Base-by-base conservation (phyloP, 1,140 invertebrate genomes). In the Tachypleus tridentatus region DNA sequence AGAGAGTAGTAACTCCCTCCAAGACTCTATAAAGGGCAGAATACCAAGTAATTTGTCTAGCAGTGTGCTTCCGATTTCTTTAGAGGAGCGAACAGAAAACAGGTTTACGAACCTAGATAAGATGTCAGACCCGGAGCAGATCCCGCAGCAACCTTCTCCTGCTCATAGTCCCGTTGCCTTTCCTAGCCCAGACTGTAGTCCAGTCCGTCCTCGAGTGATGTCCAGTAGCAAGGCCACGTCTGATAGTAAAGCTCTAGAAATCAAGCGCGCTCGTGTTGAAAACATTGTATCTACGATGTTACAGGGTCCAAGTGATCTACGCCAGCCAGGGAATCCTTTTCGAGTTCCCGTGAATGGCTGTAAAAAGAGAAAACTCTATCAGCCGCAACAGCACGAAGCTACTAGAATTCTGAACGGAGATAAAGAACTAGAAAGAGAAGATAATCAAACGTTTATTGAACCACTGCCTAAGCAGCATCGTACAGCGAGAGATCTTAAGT, bases 321-420 rank as follows among this genome's bases (percentile, higher is more conserved):
- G 29, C 29, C 29, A 29, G 29, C 29, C 29, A 29, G 29, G 29
- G 29, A 29, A 29, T 29, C 29, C 29, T 29, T 29, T 29, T 29
- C 29, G 29, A 29, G 29, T 29, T 29, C 10, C 51, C 10, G 78
- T 74, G 66, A 93, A 91, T 76, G 93, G 89, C 57, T 96, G 89
- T 79, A 95, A 95, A 76, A 97, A 97, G 79, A 83, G 94, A 48
- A 98, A 97, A 77, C 81, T 97, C n/a, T 96, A 96, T 75, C 91
- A 96, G 72, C 94, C 94, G 2, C 91, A 95, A 74, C 93, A 96
- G 73, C 91, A 95, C 74, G 89, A 92, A 58, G 60, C 73, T 3
- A 67, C 29, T 29, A 29, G 29, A 29, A 29, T 29, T 29, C 29
- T 84, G 47, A 63, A 64, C 9, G 61, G 61, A 7, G 61, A 68